Conservation (phyloP, 2,113 vertebrate species). For the Natator depressus region DNA sequence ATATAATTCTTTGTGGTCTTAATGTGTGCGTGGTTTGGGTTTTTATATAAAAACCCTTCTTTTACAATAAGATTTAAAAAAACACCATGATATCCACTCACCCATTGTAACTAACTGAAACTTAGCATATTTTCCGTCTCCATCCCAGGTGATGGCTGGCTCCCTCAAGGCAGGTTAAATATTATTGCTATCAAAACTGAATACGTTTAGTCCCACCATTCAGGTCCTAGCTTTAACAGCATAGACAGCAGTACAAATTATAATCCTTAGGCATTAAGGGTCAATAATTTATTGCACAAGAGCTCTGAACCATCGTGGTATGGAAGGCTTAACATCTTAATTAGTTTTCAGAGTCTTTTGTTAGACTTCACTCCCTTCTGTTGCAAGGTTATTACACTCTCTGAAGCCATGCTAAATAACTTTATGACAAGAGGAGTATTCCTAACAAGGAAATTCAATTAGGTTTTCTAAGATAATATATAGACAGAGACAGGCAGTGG, state of each 20-base stretch:
- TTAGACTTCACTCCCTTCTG: not conserved
- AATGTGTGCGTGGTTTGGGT: not conserved
- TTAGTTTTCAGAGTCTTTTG: not conserved
- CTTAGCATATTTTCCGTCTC: not conserved
- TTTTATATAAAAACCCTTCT: not conserved
- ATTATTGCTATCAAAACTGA: not conserved
- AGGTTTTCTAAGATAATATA: not conserved
- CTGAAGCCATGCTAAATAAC: not conserved
- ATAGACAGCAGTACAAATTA: not conserved
- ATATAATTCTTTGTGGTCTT: not conserved
- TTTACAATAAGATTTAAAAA: not conserved
- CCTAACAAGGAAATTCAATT: not conserved
- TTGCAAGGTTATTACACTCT: not conserved
- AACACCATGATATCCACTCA: not conserved
- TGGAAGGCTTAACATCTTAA: not conserved
- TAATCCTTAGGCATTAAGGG: not conserved
- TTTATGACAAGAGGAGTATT: not conserved
- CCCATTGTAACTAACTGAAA: not conserved
- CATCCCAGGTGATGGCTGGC: not conserved
- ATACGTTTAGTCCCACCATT: too few species aligned
- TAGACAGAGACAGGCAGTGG: not conserved
- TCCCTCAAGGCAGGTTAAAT: not conserved
- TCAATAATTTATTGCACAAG: not conserved
- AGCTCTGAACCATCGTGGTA: not conserved
- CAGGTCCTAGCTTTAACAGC: not conserved